Evolutionary conservation across 1,140 invertebrate genomes (phyloP), one percentile per base, ranked within the genome.

Genomic region (Drosophila asahinai): DNA sequence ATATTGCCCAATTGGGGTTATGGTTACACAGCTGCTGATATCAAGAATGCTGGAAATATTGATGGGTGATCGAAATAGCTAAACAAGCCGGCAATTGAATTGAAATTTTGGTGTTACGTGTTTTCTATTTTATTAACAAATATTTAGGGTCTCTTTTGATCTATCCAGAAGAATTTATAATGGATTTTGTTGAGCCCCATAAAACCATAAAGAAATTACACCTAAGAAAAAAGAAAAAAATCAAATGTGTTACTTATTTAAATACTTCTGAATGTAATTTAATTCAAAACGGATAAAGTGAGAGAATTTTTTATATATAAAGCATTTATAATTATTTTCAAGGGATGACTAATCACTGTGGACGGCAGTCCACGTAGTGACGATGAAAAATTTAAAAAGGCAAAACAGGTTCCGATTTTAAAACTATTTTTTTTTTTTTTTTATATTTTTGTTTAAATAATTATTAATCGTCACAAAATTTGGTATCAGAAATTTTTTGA

Each of bases 1-100:
- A 17, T 43, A 19, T 12, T 48, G 14, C 33, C 11, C 27, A 19
- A 68, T 49, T 57, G 55, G 49, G 72, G 38, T 76, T 76, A 59
- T 40, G 30, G 40, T 48, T 38, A 43, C 14, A 40, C 40, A 57
- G 60, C 62, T 70, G 47, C 47, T n/a, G 62, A 25, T 22, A 36
- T 30, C 5, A 30, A 54, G 2, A 55, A 68, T 27, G 11, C 12
- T 54, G 30, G 30, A 38, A 45, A 47, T 64, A 36, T 52, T 45
- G 4, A 38, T 38, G 11, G 43, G 17, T 22, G 33, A 48, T 42
- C 9, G 6, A 51, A 67, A 70, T 66, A n/a, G 9, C 64, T 40
- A n/a, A 11, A 43, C 40, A 36, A 7, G 30, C 27, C 3, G 5
- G 40, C 11, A 45, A 36, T 36, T 33, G 17, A 58, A 12, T n/a